These are phyloP conservation scores for Lepetodrilus schrolli DNA, from an alignment of 2,888 invertebrate species.

Conservation along the genomic window DNA sequence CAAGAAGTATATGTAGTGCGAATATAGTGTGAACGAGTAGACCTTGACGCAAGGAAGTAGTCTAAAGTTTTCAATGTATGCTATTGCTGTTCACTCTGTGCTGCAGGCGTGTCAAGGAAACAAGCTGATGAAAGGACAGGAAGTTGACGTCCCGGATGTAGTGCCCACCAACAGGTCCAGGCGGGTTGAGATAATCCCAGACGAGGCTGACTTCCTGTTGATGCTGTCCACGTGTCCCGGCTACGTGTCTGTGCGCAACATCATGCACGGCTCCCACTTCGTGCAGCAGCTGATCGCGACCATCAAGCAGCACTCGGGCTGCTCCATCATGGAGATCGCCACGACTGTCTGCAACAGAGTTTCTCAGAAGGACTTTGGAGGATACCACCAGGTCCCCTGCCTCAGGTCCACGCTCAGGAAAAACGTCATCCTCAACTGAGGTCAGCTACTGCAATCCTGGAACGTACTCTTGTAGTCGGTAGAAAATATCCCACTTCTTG, in stretches of 20 bases:
- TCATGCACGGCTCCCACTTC: slow-evolving; percentile 15
- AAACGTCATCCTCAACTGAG: background rate
- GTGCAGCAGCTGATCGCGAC: background rate
- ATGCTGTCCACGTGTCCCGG: slow-evolving; percentile 12
- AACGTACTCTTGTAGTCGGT: no score
- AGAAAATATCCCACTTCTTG: no score
- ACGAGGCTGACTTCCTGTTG: slow-evolving; percentile 17
- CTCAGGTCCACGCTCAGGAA: background rate
- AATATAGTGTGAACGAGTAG: no score
- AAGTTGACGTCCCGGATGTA: background rate
- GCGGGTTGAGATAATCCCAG: background rate
- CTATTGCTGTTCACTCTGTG: no score
- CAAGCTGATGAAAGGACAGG: background rate
- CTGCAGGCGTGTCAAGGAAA: slow-evolving; percentile 1
- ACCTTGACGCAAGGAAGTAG: no score
- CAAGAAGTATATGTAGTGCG: no score
- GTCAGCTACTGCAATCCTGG: no score
- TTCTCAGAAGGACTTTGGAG: background rate
- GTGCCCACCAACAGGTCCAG: background rate
- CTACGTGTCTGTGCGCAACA: slow-evolving; percentile 1
- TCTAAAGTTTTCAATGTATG: no score
- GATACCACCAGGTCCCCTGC: slow-evolving; percentile 3
- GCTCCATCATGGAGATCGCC: slow-evolving; percentile 4
- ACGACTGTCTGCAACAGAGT: background rate
- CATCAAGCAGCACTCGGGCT: background rate